Evolutionary conservation across 35 echinoderm and acorn worm genomes (phyloP).

Genomic region (Apostichopus californicus): DNA sequence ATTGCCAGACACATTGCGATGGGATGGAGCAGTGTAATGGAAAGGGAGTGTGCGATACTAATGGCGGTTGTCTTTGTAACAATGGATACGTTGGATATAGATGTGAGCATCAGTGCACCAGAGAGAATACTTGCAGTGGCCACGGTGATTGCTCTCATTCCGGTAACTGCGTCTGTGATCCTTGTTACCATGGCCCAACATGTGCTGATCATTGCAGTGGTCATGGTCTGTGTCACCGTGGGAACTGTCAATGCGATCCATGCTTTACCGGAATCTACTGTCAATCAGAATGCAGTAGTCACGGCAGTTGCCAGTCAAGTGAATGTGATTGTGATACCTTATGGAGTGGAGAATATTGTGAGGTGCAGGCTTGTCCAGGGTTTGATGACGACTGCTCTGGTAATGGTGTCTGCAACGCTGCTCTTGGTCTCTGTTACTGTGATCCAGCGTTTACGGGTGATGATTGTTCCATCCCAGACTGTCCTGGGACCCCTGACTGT

Average conservation of each 20-base stretch:
- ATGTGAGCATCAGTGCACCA: conserved; percentile 77
- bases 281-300: conserved; percentile 73
- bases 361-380: conserved; percentile 79
- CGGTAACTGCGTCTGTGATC: conserved; percentile 76
- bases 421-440: conserved; percentile 74
- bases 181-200: conserved; percentile 70
- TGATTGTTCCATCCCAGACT: conserved; percentile 83
- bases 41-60: conserved; percentile 63
- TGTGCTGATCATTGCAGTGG: conserved; percentile 70
- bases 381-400: conserved; percentile 74
- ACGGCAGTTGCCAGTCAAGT: conserved; percentile 68
- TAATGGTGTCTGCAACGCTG: conserved; percentile 69
- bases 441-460: conserved; percentile 58
- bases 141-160: conserved; percentile 70
- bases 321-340: conserved; percentile 63
- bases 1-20: conserved; percentile 76
- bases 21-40: conserved; percentile 62
- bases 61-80: conserved; percentile 73
- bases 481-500: conserved; percentile 81
- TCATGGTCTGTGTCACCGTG: conserved; percentile 64
- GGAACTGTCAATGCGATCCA: conserved; percentile 70
- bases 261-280: conserved; percentile 74
- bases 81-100: conserved; percentile 79
- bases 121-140: conserved; percentile 71
- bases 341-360: conserved; percentile 80